phyloP scores from a whole-genome alignment of 2,888 invertebrate species.

The Fragum fragum region DNA sequence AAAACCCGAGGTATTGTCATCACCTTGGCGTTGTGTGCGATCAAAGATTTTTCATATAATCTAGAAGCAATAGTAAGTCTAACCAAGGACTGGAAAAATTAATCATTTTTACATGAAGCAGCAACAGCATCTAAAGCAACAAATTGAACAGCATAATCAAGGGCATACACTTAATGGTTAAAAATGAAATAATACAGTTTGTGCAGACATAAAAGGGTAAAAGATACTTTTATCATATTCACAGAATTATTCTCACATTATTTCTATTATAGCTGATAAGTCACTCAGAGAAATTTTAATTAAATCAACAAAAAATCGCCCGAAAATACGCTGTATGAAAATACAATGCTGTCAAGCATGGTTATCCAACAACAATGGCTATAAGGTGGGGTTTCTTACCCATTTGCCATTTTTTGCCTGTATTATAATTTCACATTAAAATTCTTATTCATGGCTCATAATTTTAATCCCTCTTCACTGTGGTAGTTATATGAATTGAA shows the following conservation, averaged over 20 bases:
- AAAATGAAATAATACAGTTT: too few species aligned
- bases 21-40: too few species aligned
- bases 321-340: constrained; percentile 44
- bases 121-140: too few species aligned
- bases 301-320: constrained; percentile 53
- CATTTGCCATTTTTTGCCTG: constrained; percentile 20
- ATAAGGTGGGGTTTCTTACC: constrained; percentile 48
- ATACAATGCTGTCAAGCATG: constrained; percentile 51
- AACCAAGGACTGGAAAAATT: too few species aligned
- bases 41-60: too few species aligned
- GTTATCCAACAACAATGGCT: constrained; percentile 65
- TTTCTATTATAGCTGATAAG: constrained; percentile 39
- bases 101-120: too few species aligned
- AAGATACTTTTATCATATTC: constrained; percentile 10
- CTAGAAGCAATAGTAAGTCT: too few species aligned
- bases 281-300: constrained; percentile 55
- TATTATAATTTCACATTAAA: constrained; percentile 36
- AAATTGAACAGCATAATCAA: too few species aligned
- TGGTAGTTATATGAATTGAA: neutral
- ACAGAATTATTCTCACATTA: constrained; percentile 15
- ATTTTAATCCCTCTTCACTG: constrained; percentile 18
- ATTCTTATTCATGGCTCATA: constrained; percentile 30
- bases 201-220: neutral
- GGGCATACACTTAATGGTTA: too few species aligned
- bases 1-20: too few species aligned